Evolutionary conservation across 2,797 vertebrate species (phyloP).

Genomic region (Cygnus olor): DNA sequence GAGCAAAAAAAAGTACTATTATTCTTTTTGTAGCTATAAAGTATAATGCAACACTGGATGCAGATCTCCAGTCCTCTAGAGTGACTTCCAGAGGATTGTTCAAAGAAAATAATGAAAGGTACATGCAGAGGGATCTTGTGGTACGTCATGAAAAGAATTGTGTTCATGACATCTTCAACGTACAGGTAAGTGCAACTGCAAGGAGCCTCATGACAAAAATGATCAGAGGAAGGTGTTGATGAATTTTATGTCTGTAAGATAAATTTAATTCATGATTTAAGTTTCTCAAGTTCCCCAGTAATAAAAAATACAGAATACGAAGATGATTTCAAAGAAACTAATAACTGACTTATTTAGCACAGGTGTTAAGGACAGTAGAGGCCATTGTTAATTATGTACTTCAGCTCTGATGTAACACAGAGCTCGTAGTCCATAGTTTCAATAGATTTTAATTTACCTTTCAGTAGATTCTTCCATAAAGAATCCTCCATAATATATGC

Average conservation of each 20-base stretch:
- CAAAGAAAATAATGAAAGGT: constrained; percentile 84
- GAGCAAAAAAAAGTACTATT: background rate
- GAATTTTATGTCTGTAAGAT: background rate
- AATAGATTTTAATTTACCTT: background rate
- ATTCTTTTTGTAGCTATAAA: constrained; percentile 75
- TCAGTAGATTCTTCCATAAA: background rate
- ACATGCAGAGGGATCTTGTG: constrained; percentile 74
- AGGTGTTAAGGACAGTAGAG: background rate
- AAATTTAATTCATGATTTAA: background rate
- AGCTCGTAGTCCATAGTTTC: background rate
- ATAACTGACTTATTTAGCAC: background rate
- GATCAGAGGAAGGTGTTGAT: background rate
- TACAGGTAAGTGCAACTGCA: constrained; percentile 81
- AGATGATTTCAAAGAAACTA: background rate
- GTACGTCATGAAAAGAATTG: constrained; percentile 73
- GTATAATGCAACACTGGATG: constrained; percentile 88
- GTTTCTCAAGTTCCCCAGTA: background rate
- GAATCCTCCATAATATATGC: background rate
- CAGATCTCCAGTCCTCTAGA: constrained; percentile 84
- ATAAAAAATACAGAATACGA: background rate
- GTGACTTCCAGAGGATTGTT: constrained; percentile 89
- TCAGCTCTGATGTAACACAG: background rate
- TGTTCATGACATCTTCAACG: constrained; percentile 77
- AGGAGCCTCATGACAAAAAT: background rate
- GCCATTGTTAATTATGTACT: background rate